Conservation (phyloP, 2,113 vertebrate genomes). For the Oriolus oriolus region DNA sequence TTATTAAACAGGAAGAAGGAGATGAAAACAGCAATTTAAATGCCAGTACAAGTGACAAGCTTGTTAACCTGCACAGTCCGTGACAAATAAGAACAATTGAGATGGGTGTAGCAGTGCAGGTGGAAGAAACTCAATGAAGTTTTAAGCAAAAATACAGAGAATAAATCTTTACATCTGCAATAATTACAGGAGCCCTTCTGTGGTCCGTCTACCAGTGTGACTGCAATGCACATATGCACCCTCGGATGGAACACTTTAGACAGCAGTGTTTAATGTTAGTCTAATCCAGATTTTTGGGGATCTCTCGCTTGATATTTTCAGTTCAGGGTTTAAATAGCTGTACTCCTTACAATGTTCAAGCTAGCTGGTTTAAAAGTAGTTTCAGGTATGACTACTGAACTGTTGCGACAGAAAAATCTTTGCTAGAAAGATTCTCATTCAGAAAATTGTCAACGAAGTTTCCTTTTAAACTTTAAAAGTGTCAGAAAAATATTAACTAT, state of each 20-base stretch:
- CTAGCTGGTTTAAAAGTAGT: background rate
- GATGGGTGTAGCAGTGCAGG: background rate
- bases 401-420: background rate
- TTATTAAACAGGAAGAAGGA: background rate
- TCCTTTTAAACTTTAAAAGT: background rate
- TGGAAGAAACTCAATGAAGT: background rate
- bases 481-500: background rate
- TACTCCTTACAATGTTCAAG: background rate
- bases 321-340: background rate
- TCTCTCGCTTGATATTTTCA: background rate
- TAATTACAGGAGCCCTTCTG: background rate
- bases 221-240: background rate
- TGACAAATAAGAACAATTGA: background rate
- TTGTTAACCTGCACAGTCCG: background rate
- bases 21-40: conserved; percentile 30
- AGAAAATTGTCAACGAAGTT: background rate
- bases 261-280: background rate
- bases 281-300: background rate
- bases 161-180: background rate
- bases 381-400: background rate
- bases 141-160: background rate
- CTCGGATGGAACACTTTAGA: background rate
- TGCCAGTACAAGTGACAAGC: background rate
- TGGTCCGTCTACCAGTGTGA: background rate
- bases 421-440: background rate